Evolutionary conservation across 2,113 vertebrate genomes (phyloP).

Genomic region (Nymphicus hollandicus): DNA sequence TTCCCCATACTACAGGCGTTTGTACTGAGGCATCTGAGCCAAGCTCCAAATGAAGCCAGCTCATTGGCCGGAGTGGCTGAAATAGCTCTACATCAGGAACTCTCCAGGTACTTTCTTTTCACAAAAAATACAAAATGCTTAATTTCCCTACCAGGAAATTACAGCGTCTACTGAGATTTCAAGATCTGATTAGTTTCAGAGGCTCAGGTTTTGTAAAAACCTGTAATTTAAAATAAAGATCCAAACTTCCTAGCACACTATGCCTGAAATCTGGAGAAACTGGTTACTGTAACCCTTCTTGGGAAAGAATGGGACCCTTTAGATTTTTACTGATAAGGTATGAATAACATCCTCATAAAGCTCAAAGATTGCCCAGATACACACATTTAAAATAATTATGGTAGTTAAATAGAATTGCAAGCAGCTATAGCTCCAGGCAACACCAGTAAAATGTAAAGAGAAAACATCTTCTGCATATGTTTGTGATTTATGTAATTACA

Average conservation of each 20-base stretch:
- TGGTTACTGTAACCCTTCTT: constrained; percentile 26
- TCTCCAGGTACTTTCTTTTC: constrained; percentile 58
- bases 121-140: constrained; percentile 58
- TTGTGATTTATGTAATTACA: constrained; percentile 73
- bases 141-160: constrained; percentile 70
- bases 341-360: constrained; percentile 72
- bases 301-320: constrained; percentile 45
- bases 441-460: constrained; percentile 62
- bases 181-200: constrained; percentile 66
- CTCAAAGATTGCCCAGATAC: constrained; percentile 69
- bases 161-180: constrained; percentile 57
- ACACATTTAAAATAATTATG: constrained; percentile 72
- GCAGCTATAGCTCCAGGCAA: constrained; percentile 69
- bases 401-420: constrained; percentile 71
- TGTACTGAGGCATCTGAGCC: too few relatives aligned
- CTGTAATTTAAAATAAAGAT: constrained; percentile 56
- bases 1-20: too few relatives aligned
- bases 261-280: constrained; percentile 41
- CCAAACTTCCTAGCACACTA: constrained; percentile 30
- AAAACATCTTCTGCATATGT: constrained; percentile 72
- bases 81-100: background rate
- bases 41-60: too few relatives aligned
- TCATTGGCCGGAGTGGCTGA: too few relatives aligned
- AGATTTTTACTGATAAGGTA: constrained; percentile 69
- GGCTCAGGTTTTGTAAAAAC: constrained; percentile 19